A percentile compares a stretch with the other conserved stretches of the same genome.
Evolutionary conservation across 2,113 vertebrate species (phyloP).

Genomic region (Dipodomys spectabilis): DNA sequence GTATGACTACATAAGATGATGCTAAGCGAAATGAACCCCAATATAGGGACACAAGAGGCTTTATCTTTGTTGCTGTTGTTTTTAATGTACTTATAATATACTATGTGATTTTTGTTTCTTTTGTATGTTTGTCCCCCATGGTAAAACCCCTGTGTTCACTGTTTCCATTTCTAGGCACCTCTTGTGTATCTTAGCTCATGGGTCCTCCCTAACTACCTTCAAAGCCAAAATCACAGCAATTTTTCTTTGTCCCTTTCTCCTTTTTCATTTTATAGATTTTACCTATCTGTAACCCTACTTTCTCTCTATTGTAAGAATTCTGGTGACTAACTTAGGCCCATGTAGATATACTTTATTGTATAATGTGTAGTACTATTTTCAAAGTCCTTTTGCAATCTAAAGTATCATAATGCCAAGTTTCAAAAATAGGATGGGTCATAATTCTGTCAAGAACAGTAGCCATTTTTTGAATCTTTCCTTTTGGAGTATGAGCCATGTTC

Average conservation of each 20-base stretch:
- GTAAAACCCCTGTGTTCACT: too few relatives aligned
- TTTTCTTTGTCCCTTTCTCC: neutral
- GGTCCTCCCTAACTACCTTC: fast-evolving
- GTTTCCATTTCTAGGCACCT: neutral
- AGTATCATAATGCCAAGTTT: neutral
- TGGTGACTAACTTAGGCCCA: neutral
- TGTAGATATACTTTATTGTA: neutral
- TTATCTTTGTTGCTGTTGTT: too few relatives aligned
- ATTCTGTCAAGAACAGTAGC: neutral
- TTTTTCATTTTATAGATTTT: neutral
- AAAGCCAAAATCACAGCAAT: fast-evolving
- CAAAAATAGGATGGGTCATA: neutral
- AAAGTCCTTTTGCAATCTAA: neutral
- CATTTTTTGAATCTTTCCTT: too few relatives aligned
- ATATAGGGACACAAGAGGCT: too few relatives aligned
- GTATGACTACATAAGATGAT: too few relatives aligned
- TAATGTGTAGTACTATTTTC: neutral
- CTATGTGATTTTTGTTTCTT: too few relatives aligned
- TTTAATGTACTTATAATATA: too few relatives aligned
- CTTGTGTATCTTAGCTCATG: neutral
- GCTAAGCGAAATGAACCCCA: too few relatives aligned
- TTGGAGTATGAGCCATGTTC: neutral
- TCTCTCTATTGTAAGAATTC: neutral
- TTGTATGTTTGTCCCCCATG: too few relatives aligned
- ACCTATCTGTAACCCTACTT: neutral